Conservation (phyloP, 1,140 invertebrate genomes). For the Solenopsis fugax region DNA sequence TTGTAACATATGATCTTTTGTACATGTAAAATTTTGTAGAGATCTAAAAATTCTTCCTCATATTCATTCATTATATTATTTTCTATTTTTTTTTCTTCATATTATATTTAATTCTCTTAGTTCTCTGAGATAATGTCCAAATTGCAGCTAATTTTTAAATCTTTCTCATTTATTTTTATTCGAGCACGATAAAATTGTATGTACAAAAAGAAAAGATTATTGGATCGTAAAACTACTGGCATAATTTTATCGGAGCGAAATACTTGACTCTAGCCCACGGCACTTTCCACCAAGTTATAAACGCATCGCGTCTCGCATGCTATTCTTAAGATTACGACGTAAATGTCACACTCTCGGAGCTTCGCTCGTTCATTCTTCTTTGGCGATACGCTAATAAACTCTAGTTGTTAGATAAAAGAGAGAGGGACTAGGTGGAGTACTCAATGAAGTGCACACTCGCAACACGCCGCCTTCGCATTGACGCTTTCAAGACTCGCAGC, state of each 20-base stretch:
- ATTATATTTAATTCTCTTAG: neutral
- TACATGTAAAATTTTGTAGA: no score
- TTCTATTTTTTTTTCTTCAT: neutral
- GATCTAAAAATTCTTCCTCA: no score
- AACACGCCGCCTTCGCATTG: slow-evolving; percentile 45
- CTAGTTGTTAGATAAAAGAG: neutral
- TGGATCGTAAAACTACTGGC: slow-evolving; percentile 3
- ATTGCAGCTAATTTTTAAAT: neutral
- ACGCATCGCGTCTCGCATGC: slow-evolving; percentile 32
- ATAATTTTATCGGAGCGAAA: slow-evolving; percentile 38
- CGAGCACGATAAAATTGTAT: neutral
- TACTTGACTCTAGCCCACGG: slow-evolving; percentile 36
- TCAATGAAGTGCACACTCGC: slow-evolving; percentile 30
- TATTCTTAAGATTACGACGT: slow-evolving; percentile 58
- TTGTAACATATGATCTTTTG: neutral
- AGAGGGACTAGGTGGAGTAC: slow-evolving; percentile 20
- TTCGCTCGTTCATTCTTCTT: slow-evolving; percentile 47
- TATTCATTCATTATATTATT: no score
- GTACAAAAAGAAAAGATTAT: slow-evolving; percentile 15
- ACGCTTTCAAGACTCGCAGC: slow-evolving; percentile 22
- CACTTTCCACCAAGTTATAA: slow-evolving; percentile 40
- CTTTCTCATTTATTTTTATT: neutral
- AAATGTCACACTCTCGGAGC: slow-evolving; percentile 52
- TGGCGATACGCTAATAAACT: slow-evolving; percentile 49
- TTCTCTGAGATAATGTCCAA: neutral